These are phyloP conservation scores for Drosophila ercepeae DNA, from an alignment of 1,140 invertebrate genomes.

Conservation along the genomic window DNA sequence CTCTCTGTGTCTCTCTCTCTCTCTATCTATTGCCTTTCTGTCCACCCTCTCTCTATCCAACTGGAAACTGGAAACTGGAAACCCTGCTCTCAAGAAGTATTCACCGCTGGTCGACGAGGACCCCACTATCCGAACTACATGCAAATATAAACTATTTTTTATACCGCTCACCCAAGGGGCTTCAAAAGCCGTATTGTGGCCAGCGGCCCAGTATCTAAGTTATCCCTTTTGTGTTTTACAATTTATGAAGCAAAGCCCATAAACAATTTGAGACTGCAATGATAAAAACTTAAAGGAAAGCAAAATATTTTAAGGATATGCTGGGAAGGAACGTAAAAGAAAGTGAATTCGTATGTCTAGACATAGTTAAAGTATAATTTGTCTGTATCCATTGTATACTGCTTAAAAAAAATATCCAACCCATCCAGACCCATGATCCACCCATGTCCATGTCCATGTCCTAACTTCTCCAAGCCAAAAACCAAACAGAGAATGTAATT, in stretches of 20 bases:
- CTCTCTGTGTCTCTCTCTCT: background rate
- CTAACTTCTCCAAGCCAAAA: constrained; percentile 38
- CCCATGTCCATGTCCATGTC: constrained; percentile 19
- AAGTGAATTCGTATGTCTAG: constrained; percentile 23
- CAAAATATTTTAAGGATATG: constrained; percentile 32
- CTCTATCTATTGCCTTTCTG: background rate
- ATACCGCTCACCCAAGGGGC: constrained; percentile 48
- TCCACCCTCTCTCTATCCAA: background rate
- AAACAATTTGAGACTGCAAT: constrained; percentile 80
- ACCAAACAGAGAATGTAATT: constrained; percentile 42
- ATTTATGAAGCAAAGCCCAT: constrained; percentile 62
- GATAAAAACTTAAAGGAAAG: constrained; percentile 36
- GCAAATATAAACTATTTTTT: constrained; percentile 45
- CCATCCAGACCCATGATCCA: constrained; percentile 7
- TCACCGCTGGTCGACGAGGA: constrained; percentile 43
- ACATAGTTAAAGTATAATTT: constrained; percentile 53
- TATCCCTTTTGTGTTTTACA: constrained; percentile 11
- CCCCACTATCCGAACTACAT: constrained; percentile 4
- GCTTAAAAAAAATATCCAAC: background rate
- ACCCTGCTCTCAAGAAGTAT: constrained; percentile 51
- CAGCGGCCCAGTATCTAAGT: constrained; percentile 19
- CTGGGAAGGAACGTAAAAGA: constrained; percentile 8
- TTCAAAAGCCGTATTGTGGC: constrained; percentile 34
- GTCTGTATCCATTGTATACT: constrained; percentile 1
- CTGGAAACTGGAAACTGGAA: too few species aligned